Evolutionary conservation across 1,140 invertebrate genomes (phyloP).

Genomic region (Leptonema lineaticorne): DNA sequence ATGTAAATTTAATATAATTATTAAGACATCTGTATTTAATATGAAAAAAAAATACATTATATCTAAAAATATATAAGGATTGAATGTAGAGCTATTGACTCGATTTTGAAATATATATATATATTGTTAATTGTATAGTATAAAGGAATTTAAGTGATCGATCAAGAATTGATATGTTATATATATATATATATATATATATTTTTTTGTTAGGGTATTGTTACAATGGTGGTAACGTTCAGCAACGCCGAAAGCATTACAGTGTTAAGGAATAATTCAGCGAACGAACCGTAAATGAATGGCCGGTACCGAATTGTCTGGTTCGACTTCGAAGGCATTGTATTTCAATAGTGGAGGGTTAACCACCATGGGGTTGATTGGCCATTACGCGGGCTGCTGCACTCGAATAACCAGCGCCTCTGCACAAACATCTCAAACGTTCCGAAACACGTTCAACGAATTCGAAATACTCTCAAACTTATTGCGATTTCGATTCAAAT

Average conservation of each 20-base stretch:
- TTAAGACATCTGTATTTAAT: no score
- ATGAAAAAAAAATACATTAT: no score
- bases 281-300: background rate
- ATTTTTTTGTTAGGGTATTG: background rate
- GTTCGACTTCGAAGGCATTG: background rate
- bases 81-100: no score
- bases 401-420: constrained; percentile 23
- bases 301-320: constrained; percentile 2
- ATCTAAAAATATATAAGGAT: no score
- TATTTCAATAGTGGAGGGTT: background rate
- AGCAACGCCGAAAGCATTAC: background rate
- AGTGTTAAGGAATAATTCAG: background rate
- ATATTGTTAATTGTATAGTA: no score
- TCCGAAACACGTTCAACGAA: background rate
- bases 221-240: background rate
- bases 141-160: no score
- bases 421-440: constrained; percentile 31
- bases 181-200: no score
- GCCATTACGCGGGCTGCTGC: constrained; percentile 34
- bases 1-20: no score
- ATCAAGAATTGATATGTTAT: no score
- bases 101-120: no score
- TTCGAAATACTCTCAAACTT: constrained; percentile 13
- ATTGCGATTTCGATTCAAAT: no score
- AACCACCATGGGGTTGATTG: constrained; percentile 27